Base-by-base conservation (phyloP, 2,113 vertebrate species). In the Rhinichthys klamathensis region DNA sequence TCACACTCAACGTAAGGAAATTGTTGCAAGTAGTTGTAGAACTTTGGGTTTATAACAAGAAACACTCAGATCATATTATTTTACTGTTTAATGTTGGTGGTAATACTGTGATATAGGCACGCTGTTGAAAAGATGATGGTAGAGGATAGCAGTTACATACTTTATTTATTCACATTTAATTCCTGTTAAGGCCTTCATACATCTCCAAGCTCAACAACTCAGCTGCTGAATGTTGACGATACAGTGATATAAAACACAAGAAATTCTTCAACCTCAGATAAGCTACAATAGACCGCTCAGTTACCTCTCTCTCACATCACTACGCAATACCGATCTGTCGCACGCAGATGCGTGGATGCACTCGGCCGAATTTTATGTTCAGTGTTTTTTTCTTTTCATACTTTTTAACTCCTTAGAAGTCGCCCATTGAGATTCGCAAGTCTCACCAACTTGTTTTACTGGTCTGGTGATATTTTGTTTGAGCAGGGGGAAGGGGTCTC, bases 241-340 rank as follows among this genome's bases (percentile, higher is more conserved):
- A 88, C 84, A 86, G 80, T 85, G 87, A 87, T 75, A 51, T 72
- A 86, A 70, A 85, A 89, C 73, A 89, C 83, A 90, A 77, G 60
- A 88, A 88, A 88, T 65, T 84, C 75, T 91, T 87, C 86, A 92
- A 89, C 88, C 93, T 93, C 91, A 92, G 90, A 94, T 95, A 95
- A 95, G 94, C 94, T 95, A 95, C 91, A 91, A 82, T 91, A 54
- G 49, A 93, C 87, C 87, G 91, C 93, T 94, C 92, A 93, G 90
- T 94, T 94, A 95, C 93, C 94, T 95, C 95, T 94, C 91, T 79
- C 80, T 69, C 82, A 38, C 81, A 93, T 93, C 92, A 92, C 90
- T 91, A 93, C 94, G 94, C 93, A 95, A 94, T 95, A 94, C 91
- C 88, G 89, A 91, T 89, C 88, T 91, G 91, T 91, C 85, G 11